A percentile compares a stretch with the other conserved stretches of the same genome.
Conservation (phyloP, 2,113 vertebrate genomes). For the Numenius arquata region DNA sequence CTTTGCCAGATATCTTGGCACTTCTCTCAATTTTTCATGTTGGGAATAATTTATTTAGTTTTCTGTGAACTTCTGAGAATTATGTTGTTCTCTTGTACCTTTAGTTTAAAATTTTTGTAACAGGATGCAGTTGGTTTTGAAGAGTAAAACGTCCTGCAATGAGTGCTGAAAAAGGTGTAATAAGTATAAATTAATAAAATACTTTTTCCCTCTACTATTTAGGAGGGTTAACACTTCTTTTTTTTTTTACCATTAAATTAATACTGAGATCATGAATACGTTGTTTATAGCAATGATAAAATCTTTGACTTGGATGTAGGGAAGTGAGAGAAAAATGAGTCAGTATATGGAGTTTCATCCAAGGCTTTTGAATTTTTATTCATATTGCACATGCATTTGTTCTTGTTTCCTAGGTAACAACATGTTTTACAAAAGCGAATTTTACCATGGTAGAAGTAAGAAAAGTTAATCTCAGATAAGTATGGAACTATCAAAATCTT, state of each 20-base stretch:
- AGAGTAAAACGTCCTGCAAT: neutral
- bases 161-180: neutral
- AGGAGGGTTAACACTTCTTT: neutral
- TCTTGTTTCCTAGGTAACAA: constrained; percentile 43
- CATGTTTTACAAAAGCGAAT: neutral
- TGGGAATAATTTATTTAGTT: neutral
- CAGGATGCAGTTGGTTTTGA: neutral
- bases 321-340: neutral
- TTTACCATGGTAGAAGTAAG: neutral
- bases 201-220: neutral
- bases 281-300: neutral
- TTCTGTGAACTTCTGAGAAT: neutral
- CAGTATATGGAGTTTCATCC: neutral
- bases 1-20: neutral
- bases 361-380: constrained; percentile 8
- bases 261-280: neutral
- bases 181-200: neutral
- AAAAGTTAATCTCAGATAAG: neutral
- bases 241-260: neutral
- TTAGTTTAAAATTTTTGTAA: neutral
- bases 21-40: neutral
- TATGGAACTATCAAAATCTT: neutral
- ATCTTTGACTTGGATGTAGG: neutral
- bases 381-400: neutral
- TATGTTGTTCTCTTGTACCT: neutral